Base-by-base conservation (phyloP, 1,140 invertebrate species). In the Calliopsis andreniformis region DNA sequence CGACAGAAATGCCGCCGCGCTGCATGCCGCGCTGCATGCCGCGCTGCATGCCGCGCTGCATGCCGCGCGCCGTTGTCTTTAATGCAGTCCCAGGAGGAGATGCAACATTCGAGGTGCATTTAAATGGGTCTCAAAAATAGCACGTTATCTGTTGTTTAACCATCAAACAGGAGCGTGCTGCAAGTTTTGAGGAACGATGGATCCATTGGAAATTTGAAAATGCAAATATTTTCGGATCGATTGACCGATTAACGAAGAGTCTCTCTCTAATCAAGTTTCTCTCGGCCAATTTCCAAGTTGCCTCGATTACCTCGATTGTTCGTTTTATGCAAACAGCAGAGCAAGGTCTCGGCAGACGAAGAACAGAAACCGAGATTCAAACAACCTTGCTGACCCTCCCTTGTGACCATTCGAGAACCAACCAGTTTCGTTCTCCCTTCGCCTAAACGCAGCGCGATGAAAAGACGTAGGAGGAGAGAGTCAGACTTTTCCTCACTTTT, bases 401-500 rank as follows among this genome's bases (percentile, higher is more conserved):
- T 23, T 47, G 10, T 14, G 58, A 62, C 43, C 30, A 47, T 39
- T n/a, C 55, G 39, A 59, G 55, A 28, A 35, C 39, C 28, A 6
- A 12, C 14, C 7, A 30, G 0, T 3, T n/a, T 16, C 28, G 28
- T 16, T 20, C 66, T 56, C 32, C 35, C 4, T 10, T 39, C 35
- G 35, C 35, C 35, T 39, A 39, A 39, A 39, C 10, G 35, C 35
- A 5, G 3, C 35, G 10, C 35, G 4, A 10, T 39, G 35, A 10
- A 3, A n/a, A n/a, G n/a, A n/a, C n/a, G n/a, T n/a, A n/a, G n/a
- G n/a, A n/a, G n/a, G n/a, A n/a, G n/a, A n/a, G n/a, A n/a, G 20
- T 47, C 47, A 12, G 20, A 42, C 45, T 72, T 81, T 78, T 81
- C 68, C 39, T 61, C 61, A 45, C 49, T 62, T 80, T 59, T 45